Evolutionary conservation across 2,888 invertebrate species (phyloP), one percentile per base, ranked within the genome.

Genomic region (Drosophila helvetica): DNA sequence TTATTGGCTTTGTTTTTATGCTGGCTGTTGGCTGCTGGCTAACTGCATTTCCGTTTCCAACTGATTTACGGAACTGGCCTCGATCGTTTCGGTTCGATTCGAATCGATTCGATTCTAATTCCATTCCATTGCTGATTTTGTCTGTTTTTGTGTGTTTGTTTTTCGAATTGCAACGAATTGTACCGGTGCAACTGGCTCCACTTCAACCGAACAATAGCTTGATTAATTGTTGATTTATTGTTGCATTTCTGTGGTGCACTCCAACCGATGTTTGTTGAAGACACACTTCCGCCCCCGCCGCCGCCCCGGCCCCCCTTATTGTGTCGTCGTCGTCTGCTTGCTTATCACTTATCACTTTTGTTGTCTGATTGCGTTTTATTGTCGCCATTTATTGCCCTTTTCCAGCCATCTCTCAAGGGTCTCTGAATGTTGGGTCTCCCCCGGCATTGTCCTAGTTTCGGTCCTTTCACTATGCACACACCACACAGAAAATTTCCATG

Each of bases 51-150:
- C 88, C 85, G 80, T 75, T 79, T 50, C 72, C 64, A 86, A 86
- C 84, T 80, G 75, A 86, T 84, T 80, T 77, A 70, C 88, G 88
- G 85, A 85, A 85, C 87, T 85, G 70, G 75, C 85, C 85, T 85
- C 78, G 83, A 46, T 46, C 12, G 15, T 10, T 46, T 52, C 63
- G 70, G 52, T 53, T 66, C 27, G 15, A 10, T 62, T 62, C 19
- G 38, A 61, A 46, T 25, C 62, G 47, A 38, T 62, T 50, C 43
- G 33, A 51, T 45, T 52, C 33, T 19, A 22, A 56, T 50, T 61
- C 47, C 52, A 58, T 48, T 61, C 47, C 52, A 38, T 60, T 33
- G 42, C 27, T 38, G 22, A 42, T 52, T 70, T 64, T 54, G 51
- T 42, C 47, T 33, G 51, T 62, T 65, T 30, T 62, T 51, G 51